Percentiles rank a stretch among this genome's conserved stretches.
phyloP scores from a whole-genome alignment of 2,888 invertebrate genomes.

The Erynnis tages region DNA sequence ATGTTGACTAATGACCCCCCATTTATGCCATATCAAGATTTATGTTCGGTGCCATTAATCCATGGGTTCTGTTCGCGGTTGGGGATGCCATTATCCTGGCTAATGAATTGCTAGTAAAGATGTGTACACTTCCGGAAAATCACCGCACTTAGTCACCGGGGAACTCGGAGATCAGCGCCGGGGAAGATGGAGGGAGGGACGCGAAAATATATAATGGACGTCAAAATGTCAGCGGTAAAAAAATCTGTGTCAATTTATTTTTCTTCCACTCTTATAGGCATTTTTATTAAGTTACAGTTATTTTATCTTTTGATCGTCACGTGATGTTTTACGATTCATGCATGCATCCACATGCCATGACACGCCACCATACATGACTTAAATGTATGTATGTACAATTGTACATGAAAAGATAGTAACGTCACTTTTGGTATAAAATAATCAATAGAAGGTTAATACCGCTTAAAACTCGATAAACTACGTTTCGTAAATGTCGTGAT shows the following conservation, averaged over 20 bases:
- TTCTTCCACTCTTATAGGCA: not conserved
- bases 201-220: not conserved
- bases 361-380: too few relatives aligned
- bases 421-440: too few relatives aligned
- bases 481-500: too few relatives aligned
- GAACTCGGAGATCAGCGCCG: slow-evolving; percentile 1
- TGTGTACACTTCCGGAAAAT: slow-evolving; percentile 24
- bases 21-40: not conserved
- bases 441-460: too few relatives aligned
- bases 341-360: too few relatives aligned
- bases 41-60: slow-evolving; percentile 9
- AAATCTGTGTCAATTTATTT: not conserved
- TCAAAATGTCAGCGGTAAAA: slow-evolving; percentile 4
- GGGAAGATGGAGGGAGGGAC: not conserved
- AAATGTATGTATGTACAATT: too few relatives aligned
- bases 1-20: not conserved
- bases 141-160: slow-evolving; percentile 15
- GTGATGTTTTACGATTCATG: too few relatives aligned
- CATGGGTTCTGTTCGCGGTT: not conserved
- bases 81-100: slow-evolving; percentile 18
- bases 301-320: too few relatives aligned
- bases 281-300: too few relatives aligned
- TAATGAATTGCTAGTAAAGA: slow-evolving; percentile 21
- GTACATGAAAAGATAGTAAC: too few relatives aligned
- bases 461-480: too few relatives aligned